These are phyloP conservation scores for Eretmochelys imbricata DNA, from an alignment of 2,113 vertebrate species.

Conservation along the genomic window DNA sequence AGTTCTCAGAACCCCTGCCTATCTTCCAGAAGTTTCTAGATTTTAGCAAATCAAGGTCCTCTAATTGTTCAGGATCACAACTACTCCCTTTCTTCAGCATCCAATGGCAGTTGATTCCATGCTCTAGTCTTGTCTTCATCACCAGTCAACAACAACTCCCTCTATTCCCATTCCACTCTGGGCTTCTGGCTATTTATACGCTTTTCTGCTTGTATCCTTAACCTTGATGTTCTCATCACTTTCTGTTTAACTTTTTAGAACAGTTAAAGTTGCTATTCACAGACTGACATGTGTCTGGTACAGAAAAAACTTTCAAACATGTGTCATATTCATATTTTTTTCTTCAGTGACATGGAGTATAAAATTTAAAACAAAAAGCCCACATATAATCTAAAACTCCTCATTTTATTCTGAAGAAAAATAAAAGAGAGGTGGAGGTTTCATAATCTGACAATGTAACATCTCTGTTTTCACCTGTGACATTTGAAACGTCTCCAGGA, in stretches of 20 bases:
- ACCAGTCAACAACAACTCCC: background rate
- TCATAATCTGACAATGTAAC: background rate
- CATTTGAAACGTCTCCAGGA: conserved; percentile 46
- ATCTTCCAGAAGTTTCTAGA: background rate
- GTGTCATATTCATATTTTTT: background rate
- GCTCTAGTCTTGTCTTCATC: background rate
- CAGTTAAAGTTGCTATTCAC: background rate
- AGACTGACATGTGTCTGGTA: background rate
- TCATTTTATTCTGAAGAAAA: background rate
- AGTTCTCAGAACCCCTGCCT: background rate
- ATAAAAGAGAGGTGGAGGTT: background rate
- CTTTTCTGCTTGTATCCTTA: background rate
- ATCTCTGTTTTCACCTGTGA: conserved; percentile 29
- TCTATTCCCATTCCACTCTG: background rate
- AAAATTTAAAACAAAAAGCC: background rate
- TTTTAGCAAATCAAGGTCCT: background rate
- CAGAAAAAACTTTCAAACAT: background rate
- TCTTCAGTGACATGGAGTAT: background rate
- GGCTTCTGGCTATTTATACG: background rate
- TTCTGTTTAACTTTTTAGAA: background rate
- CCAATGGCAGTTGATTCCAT: background rate
- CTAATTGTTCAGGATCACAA: background rate
- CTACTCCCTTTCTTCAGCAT: background rate
- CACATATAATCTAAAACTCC: background rate
- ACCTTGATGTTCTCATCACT: background rate